Evolutionary conservation across 2,888 invertebrate species (phyloP).

Genomic region (Cosmia trapezina): DNA sequence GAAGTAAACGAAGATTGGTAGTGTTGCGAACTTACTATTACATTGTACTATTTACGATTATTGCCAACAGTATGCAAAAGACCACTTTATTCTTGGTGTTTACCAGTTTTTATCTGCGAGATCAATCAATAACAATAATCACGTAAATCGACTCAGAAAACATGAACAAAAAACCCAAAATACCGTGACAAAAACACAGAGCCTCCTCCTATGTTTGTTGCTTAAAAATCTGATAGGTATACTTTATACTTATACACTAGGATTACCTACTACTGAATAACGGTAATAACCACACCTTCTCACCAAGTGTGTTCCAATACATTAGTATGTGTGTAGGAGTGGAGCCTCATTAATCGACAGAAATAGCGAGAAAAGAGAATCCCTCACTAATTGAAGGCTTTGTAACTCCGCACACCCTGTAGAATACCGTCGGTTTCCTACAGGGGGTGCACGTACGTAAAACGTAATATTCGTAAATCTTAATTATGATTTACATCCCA

Average conservation of each 20-base stretch:
- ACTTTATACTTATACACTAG: not conserved
- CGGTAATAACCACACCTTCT: slow-evolving; percentile 15
- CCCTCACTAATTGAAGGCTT: slow-evolving; percentile 63
- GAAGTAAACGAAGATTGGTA: no score
- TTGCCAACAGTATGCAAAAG: no score
- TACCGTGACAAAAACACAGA: not conserved
- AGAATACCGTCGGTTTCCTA: slow-evolving; percentile 22
- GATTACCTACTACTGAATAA: not conserved
- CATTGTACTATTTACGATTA: no score
- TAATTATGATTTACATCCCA: slow-evolving; percentile 29
- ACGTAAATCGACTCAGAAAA: not conserved
- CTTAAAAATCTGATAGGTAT: not conserved
- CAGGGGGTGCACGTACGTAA: slow-evolving; percentile 21
- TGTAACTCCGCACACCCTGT: slow-evolving; percentile 43
- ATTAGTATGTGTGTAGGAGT: slow-evolving; percentile 30
- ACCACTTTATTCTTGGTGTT: not conserved
- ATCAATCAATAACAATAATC: not conserved
- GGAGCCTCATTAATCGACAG: slow-evolving; percentile 57
- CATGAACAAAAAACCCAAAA: not conserved
- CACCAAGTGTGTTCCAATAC: slow-evolving; percentile 36
- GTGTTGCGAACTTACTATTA: no score
- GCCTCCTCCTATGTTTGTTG: not conserved
- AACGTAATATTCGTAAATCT: slow-evolving; percentile 34
- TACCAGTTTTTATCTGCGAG: not conserved
- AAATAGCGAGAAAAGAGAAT: slow-evolving; percentile 62